These are phyloP conservation scores for Meleagris gallopavo DNA, from an alignment of 2,113 vertebrate genomes.

Conservation along the genomic window DNA sequence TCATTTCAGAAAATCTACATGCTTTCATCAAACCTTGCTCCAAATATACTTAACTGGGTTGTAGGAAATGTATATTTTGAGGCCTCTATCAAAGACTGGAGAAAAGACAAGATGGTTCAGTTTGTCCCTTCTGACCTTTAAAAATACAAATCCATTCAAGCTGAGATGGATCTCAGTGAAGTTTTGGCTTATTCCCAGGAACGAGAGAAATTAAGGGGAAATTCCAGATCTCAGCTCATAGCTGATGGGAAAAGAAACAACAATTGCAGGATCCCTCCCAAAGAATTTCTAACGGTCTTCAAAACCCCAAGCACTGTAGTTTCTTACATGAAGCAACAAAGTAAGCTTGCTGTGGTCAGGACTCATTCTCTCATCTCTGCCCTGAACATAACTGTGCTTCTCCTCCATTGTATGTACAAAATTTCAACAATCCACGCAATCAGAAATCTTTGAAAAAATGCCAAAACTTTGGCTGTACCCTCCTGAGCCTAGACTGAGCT, in stretches of 20 bases:
- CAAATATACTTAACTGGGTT: neutral
- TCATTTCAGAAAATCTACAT: neutral
- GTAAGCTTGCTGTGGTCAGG: neutral
- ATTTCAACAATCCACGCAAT: neutral
- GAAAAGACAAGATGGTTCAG: neutral
- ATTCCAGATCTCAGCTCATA: neutral
- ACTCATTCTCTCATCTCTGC: neutral
- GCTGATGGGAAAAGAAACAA: neutral
- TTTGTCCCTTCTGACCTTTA: neutral
- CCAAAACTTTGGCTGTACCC: neutral
- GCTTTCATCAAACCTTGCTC: neutral
- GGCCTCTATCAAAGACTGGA: neutral
- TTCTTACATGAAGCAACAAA: neutral
- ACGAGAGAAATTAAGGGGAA: neutral
- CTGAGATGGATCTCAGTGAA: neutral
- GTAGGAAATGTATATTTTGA: rapidly evolving
- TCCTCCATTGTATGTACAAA: neutral
- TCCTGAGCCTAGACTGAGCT: neutral
- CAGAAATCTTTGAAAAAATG: neutral
- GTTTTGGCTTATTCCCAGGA: neutral
- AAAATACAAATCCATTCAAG: neutral
- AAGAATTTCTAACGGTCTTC: neutral
- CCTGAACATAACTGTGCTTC: neutral
- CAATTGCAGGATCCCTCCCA: neutral
- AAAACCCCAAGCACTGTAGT: neutral